Evolutionary conservation across 1,140 invertebrate species (phyloP), one percentile per base, ranked within the genome.

Genomic region (Himalopsyche phryganea): DNA sequence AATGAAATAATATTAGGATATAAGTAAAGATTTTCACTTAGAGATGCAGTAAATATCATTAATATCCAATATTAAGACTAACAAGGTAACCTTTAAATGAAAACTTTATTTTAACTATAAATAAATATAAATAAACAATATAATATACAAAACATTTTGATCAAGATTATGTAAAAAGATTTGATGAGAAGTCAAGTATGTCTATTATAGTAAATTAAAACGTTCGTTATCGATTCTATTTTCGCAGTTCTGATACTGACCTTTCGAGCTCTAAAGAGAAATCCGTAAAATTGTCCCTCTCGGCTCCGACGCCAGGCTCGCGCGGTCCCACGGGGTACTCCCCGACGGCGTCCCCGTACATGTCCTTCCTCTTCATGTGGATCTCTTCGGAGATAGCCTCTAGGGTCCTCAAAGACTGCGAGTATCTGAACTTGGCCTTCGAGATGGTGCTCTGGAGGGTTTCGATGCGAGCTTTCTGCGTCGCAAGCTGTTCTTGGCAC

Each of bases 311-410:
- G 1, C 92, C 92, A 0, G 92, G 92, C 71, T 94, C 92, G 63
- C 92, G 74, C 0, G 88, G 89, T 7, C 89, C 83, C 1, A 77
- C 74, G 10, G 80, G 75, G 36, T 79, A 71, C 17, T 71, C 67
- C 41, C 77, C 73, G 9, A 28, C 23, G 19, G 75, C 69, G 23
- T 71, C 74, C 33, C 66, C 72, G 55, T 75, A 75, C 44, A 75
- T 71, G 2, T 72, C 74, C 9, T 72, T 55, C 55, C 83, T 79
- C 68, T 84, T 84, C 65, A 82, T 80, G 73, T 97, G 94, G 68
- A 97, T 96, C 71, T 96, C 92, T 75, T 96, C 92, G 59, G 92
- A 96, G 62, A 97, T 96, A 68, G 86, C 85, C 72, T 97, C 94
- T 5, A 97, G 75, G 65, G 89, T 89, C 66, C 88, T 84, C 17